Evolutionary conservation across 2,797 vertebrate genomes (phyloP).

Genomic region (Phataginus tricuspis): DNA sequence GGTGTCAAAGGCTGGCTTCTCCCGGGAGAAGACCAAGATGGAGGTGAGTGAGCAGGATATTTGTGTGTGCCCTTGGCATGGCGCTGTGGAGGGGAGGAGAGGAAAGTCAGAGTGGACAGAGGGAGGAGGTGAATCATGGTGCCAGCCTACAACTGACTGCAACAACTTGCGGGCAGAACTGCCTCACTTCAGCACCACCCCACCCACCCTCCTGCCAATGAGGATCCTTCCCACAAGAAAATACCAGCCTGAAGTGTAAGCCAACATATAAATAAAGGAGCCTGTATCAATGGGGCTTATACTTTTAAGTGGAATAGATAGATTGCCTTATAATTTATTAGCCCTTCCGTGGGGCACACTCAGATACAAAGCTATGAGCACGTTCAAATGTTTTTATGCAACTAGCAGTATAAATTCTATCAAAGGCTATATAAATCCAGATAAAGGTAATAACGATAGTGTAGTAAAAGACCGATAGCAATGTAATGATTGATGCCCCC

Average conservation of each 20-base stretch:
- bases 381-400: conserved; percentile 26
- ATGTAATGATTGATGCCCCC: conserved; percentile 38
- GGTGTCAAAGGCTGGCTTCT: neutral
- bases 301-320: conserved; percentile 14
- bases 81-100: neutral
- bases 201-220: neutral
- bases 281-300: neutral
- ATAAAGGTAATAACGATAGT: conserved; percentile 69
- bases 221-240: neutral
- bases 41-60: accelerated
- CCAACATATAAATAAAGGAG: neutral
- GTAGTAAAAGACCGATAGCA: conserved; percentile 17
- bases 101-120: too few relatives aligned
- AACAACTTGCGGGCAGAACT: neutral
- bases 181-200: accelerated
- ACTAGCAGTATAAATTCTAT: conserved; percentile 31
- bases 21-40: neutral
- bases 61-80: accelerated
- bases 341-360: neutral
- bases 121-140: accelerated
- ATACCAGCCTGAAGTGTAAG: neutral
- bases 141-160: accelerated
- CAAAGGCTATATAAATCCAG: conserved; percentile 66
- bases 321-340: conserved; percentile 56
- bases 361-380: conserved; percentile 23